Conservation (phyloP, 2,888 invertebrate species). For the Hirtodrosophila confusa region DNA sequence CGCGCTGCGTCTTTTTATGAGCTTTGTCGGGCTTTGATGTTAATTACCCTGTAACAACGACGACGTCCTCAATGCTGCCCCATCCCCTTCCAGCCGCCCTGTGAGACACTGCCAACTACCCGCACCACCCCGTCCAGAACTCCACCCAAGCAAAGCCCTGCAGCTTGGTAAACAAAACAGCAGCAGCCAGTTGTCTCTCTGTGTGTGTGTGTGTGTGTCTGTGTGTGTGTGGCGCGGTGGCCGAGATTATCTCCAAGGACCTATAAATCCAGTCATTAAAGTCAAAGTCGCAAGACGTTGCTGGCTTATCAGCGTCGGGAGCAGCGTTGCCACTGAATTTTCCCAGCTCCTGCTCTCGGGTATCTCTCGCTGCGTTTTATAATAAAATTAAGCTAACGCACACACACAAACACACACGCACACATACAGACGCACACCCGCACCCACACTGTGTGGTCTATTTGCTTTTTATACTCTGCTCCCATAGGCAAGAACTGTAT, state of each 20-base stretch:
- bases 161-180: constrained; percentile 77
- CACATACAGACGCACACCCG: constrained; percentile 4
- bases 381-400: constrained; percentile 68
- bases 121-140: constrained; percentile 13
- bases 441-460: constrained; percentile 10
- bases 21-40: constrained; percentile 81
- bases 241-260: constrained; percentile 84
- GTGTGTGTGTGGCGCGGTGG: constrained; percentile 38
- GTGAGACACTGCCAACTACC: constrained; percentile 14
- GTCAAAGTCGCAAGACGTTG: constrained; percentile 84
- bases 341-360: constrained; percentile 12
- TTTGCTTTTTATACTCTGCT: constrained; percentile 18
- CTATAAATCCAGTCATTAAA: constrained; percentile 84
- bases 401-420: constrained; percentile 24
- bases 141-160: constrained; percentile 20
- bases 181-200: constrained; percentile 24
- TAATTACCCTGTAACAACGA: constrained; percentile 82
- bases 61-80: constrained; percentile 45
- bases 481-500: not conserved
- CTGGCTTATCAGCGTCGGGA: constrained; percentile 68
- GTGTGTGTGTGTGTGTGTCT: constrained; percentile 24
- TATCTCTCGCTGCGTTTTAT: constrained; percentile 50
- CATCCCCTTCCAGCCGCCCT: not conserved
- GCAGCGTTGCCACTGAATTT: constrained; percentile 23
- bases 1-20: constrained; percentile 75